phyloP scores from a whole-genome alignment of 2,797 vertebrate species.

The Xenopus petersii region DNA sequence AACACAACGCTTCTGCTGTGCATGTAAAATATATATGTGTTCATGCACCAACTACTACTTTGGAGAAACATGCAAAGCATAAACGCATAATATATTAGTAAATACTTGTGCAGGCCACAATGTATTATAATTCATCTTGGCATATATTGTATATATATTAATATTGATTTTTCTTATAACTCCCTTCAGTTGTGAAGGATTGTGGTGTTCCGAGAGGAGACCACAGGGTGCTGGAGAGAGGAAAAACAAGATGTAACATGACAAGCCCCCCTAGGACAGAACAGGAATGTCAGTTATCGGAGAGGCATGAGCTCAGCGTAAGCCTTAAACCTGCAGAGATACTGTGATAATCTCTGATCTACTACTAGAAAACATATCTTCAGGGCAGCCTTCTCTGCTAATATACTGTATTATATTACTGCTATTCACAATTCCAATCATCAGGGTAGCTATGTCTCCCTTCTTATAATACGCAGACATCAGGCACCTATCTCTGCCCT shows the following conservation, averaged over 20 bases:
- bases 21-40: no score
- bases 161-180: no score
- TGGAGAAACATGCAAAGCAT: no score
- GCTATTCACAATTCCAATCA: neutral
- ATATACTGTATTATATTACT: neutral
- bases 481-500: neutral
- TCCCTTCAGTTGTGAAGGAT: neutral
- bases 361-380: neutral
- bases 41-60: no score
- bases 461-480: no score
- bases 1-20: no score
- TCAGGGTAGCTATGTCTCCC: neutral
- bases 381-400: no score
- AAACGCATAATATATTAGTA: no score
- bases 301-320: neutral
- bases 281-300: slow-evolving; percentile 36
- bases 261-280: slow-evolving; percentile 29
- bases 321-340: neutral
- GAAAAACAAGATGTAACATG: slow-evolving; percentile 36
- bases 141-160: no score
- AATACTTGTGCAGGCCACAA: no score
- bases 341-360: neutral
- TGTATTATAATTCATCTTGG: no score
- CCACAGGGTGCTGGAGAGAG: neutral
- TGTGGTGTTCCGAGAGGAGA: neutral